These are phyloP conservation scores for Zosterops pallidus DNA, from an alignment of 2,113 vertebrate species.

Conservation along the genomic window DNA sequence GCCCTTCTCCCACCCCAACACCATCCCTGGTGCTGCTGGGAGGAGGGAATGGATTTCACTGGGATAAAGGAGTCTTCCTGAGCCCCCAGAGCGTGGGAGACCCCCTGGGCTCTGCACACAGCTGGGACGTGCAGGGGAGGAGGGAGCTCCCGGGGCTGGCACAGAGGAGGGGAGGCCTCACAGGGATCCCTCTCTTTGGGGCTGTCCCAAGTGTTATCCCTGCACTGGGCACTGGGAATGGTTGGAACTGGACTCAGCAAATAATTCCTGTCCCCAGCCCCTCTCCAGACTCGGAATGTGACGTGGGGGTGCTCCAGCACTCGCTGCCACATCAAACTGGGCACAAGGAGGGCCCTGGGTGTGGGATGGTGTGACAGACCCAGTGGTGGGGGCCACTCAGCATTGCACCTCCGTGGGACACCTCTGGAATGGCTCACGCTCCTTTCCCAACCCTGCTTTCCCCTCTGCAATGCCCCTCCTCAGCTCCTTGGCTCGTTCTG, in stretches of 20 bases:
- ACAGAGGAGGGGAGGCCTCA: background rate
- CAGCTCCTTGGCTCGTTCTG: background rate
- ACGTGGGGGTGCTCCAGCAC: fast-evolving
- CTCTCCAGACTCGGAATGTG: fast-evolving
- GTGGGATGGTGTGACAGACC: fast-evolving
- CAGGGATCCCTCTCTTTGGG: background rate
- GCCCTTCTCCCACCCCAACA: background rate
- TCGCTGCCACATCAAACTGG: fast-evolving
- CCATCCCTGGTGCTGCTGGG: fast-evolving
- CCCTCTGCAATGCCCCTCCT: fast-evolving
- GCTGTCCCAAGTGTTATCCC: background rate
- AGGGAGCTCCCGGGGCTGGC: background rate
- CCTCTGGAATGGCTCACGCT: background rate
- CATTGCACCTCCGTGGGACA: background rate
- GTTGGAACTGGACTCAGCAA: background rate
- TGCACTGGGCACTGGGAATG: background rate
- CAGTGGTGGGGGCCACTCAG: background rate
- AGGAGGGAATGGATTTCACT: background rate
- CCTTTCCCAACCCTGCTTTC: background rate
- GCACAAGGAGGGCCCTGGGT: background rate
- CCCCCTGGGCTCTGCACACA: fast-evolving
- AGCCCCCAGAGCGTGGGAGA: fast-evolving
- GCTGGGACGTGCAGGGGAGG: background rate
- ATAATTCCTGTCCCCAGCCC: fast-evolving
- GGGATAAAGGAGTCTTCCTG: background rate